Base-by-base conservation (phyloP, 2,888 invertebrate species). In the Oscheius sp. region DNA sequence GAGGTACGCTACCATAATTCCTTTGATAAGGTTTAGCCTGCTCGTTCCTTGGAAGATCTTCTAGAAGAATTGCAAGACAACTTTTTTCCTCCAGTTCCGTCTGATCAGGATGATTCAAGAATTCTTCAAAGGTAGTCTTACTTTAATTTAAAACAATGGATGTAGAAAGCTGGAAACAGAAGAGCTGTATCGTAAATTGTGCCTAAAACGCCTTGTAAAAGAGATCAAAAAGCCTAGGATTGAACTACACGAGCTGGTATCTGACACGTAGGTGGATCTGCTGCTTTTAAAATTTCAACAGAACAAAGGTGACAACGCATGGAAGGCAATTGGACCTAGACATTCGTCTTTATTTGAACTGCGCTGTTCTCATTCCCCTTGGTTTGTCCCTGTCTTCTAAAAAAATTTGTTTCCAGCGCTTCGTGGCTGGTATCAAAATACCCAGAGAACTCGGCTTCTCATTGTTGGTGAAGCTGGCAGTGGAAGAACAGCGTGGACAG, bases 401-500 rank as follows among this genome's bases (percentile, higher is more conserved):
- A 69, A 27, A 3, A 9, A 23, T 23, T 3, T 2, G 58, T 6
- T 61, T 76, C 49, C 45, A 66, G 69, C 74, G 45, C 72, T 74
- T 18, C 72, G 76, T 63, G 56, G 72, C 41, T 52, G 41, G 27
- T 18, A 43, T 1, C 72, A 74, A 21, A 46, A 55, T 1, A 9
- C 6, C 2, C 6, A n/a, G 1, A 35, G 18, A 13, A 49, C 55
- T 1, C 73, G 78, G 75, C 59, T 84, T 2, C 41, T 84, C 52
- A 53, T 84, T 27, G 72, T 73, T 9, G 84, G 84, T 0, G 46
- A 58, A 9, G 45, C 49, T 2, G 74, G 74, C 16, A 75, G 78
- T 0, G 83, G 83, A 1, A 80, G 79, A 53, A 69, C 77, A 1
- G 69, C 82, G 1, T 84, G 84, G 84, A 74, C 76, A 1, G 64